These are phyloP conservation scores for Aspidiotus rigidus DNA, from an alignment of 2,888 invertebrate species.

Conservation along the genomic window DNA sequence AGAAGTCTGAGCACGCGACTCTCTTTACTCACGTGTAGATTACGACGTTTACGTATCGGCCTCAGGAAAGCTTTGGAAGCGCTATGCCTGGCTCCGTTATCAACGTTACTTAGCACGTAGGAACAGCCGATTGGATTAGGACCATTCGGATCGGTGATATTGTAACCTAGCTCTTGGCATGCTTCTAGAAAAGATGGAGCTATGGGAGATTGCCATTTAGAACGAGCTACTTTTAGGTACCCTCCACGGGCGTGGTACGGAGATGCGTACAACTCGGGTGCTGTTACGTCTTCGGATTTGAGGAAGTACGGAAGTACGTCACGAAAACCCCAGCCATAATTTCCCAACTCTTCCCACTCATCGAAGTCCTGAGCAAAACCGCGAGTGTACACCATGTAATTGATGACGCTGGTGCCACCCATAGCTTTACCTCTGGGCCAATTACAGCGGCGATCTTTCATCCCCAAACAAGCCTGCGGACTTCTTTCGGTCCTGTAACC, in stretches of 20 bases:
- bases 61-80: conserved; percentile 57
- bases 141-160: conserved; percentile 53
- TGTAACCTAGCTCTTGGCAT: conserved; percentile 56
- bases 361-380: conserved; percentile 48
- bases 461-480: conserved; percentile 41
- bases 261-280: conserved; percentile 49
- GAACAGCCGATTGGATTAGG: conserved; percentile 50
- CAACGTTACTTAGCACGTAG: conserved; percentile 57
- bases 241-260: conserved; percentile 71
- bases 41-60: conserved; percentile 46
- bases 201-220: conserved; percentile 75
- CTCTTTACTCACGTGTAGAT: conserved; percentile 34
- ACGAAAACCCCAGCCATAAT: conserved; percentile 74
- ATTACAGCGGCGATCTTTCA: conserved; percentile 39
- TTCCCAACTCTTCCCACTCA: conserved; percentile 52
- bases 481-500: conserved; percentile 46
- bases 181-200: conserved; percentile 68
- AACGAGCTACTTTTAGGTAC: conserved; percentile 65
- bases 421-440: conserved; percentile 46
- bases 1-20: conserved; percentile 54
- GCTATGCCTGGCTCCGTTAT: conserved; percentile 58
- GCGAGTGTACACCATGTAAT: conserved; percentile 50
- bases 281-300: conserved; percentile 75
- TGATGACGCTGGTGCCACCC: conserved; percentile 49
- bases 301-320: conserved; percentile 71